A percentile compares a stretch with the other conserved stretches of the same genome.
Evolutionary conservation across 1,140 invertebrate genomes (phyloP).

Genomic region (Batillaria attramentaria): DNA sequence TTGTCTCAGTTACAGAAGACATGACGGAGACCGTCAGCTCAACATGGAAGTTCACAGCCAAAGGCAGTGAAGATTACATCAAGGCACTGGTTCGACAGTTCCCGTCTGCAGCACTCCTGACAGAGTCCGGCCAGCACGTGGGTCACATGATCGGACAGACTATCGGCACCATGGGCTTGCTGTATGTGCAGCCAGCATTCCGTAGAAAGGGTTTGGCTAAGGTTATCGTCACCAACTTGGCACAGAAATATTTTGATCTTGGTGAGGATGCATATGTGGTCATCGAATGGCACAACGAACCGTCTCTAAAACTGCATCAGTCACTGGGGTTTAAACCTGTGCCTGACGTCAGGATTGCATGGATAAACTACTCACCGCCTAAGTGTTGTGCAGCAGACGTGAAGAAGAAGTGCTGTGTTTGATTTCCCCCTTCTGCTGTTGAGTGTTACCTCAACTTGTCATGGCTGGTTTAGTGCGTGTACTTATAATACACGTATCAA

Average conservation of each 20-base stretch:
- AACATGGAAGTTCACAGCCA: not conserved
- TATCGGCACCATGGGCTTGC: constrained; percentile 15
- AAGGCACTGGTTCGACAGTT: not conserved
- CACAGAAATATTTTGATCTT: constrained; percentile 6
- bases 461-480: no score
- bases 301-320: constrained; percentile 1
- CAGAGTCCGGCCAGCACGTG: not conserved
- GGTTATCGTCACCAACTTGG: constrained; percentile 19
- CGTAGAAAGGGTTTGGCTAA: constrained; percentile 25
- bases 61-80: not conserved
- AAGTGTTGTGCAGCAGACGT: no score
- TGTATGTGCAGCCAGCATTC: constrained; percentile 22
- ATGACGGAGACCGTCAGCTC: not conserved
- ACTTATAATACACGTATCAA: no score
- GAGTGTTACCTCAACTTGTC: no score
- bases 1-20: not conserved
- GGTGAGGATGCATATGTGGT: constrained; percentile 5
- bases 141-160: constrained; percentile 16
- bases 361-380: no score
- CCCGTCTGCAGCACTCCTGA: not conserved
- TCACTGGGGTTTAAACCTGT: not conserved
- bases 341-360: not conserved
- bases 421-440: no score
- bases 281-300: not conserved
- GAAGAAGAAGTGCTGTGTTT: no score